These are phyloP conservation scores for Spermophilus dauricus DNA, from an alignment of 2,113 vertebrate genomes.

Conservation along the genomic window DNA sequence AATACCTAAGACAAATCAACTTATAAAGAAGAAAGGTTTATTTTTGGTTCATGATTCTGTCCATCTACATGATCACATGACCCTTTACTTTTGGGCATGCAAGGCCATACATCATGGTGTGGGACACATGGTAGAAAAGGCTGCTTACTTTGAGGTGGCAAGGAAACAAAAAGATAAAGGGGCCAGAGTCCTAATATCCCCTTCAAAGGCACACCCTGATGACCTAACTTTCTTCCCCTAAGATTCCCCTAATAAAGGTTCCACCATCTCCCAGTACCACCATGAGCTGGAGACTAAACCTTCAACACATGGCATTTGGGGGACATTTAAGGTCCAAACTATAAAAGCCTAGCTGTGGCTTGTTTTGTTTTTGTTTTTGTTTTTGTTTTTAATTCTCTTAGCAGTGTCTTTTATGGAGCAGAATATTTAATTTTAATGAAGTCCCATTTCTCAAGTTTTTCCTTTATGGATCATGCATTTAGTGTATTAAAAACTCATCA, in stretches of 20 bases:
- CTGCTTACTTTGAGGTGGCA: background rate
- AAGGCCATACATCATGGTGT: background rate
- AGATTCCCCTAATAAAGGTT: background rate
- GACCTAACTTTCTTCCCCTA: background rate
- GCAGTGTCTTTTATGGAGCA: background rate
- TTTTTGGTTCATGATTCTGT: background rate
- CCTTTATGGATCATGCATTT: too few relatives aligned
- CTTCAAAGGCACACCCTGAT: too few relatives aligned
- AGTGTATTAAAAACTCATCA: too few relatives aligned
- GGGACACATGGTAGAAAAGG: background rate
- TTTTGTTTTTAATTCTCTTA: background rate
- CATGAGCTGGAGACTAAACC: background rate
- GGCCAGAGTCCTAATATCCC: too few relatives aligned
- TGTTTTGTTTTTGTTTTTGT: background rate
- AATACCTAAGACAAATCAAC: background rate
- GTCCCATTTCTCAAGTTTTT: background rate
- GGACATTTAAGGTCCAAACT: background rate
- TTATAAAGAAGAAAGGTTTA: background rate
- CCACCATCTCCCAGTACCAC: too few relatives aligned
- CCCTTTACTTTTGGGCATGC: background rate
- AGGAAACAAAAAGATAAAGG: background rate
- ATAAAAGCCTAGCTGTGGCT: background rate
- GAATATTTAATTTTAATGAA: background rate
- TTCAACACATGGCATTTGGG: background rate
- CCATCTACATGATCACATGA: background rate